phyloP scores from a whole-genome alignment of 2,888 invertebrate species.

The Cheilosia grossa region DNA sequence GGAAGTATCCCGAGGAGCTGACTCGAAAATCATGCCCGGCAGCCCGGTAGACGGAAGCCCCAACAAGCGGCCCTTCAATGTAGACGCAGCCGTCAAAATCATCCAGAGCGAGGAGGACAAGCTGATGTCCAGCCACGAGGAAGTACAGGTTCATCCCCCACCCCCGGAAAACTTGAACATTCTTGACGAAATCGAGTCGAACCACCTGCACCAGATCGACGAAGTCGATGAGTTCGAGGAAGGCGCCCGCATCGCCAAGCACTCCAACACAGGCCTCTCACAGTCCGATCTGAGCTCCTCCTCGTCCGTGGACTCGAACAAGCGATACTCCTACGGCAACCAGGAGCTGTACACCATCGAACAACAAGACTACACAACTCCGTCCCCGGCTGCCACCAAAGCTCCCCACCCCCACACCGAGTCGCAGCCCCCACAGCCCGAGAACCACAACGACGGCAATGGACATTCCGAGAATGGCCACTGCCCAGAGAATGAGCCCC shows the following conservation, averaged over 20 bases:
- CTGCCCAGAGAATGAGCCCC: conserved; percentile 50
- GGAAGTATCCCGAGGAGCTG: conserved; percentile 85
- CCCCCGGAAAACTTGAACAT: conserved; percentile 77
- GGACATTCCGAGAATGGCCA: conserved; percentile 78
- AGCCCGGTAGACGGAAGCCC: conserved; percentile 77
- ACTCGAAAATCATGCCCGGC: conserved; percentile 82
- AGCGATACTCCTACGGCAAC: conserved; percentile 91
- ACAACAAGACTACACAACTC: conserved; percentile 87
- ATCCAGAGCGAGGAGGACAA: conserved; percentile 76
- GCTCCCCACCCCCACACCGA: conserved; percentile 66
- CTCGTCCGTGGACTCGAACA: conserved; percentile 89
- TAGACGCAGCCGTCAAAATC: conserved; percentile 82
- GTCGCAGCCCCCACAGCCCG: conserved; percentile 69
- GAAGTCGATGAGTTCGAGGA: conserved; percentile 80
- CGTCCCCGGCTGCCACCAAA: conserved; percentile 74
- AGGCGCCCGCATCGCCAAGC: conserved; percentile 81
- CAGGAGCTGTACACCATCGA: conserved; percentile 91
- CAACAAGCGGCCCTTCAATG: conserved; percentile 81
- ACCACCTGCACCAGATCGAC: conserved; percentile 80
- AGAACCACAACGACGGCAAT: conserved; percentile 77
- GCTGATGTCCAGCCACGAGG: conserved; percentile 78
- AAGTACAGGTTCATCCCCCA: conserved; percentile 83
- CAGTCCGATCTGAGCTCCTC: conserved; percentile 90
- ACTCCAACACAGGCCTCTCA: conserved; percentile 90
- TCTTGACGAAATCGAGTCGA: conserved; percentile 78